Percentiles rank a stretch among this genome's conserved stretches.
Conservation (phyloP, 2,797 vertebrate species). For the Lutjanus campechanus region DNA sequence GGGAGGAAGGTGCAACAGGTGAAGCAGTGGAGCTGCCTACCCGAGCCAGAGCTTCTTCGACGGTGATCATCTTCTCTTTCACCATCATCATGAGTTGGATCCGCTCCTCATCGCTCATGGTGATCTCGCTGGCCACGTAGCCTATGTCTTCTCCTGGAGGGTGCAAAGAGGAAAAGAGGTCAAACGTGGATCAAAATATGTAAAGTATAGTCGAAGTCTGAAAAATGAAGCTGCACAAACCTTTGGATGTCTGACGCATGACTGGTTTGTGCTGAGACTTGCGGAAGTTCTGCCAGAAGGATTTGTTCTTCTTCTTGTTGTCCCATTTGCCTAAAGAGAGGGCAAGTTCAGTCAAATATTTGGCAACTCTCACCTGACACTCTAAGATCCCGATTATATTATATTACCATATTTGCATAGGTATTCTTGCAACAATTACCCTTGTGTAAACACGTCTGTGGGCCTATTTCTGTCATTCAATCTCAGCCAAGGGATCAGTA, state of each 20-base stretch:
- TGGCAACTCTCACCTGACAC: background rate
- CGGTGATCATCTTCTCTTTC: constrained; percentile 99
- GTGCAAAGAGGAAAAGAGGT: constrained; percentile 1
- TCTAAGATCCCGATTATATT: background rate
- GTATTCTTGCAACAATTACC: too few species aligned
- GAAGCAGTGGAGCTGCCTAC: constrained; percentile 82
- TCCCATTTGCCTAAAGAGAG: constrained; percentile 92
- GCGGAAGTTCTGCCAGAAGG: constrained; percentile 98
- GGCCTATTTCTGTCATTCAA: too few species aligned
- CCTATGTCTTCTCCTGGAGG: constrained; percentile 94
- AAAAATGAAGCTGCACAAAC: constrained; percentile 75
- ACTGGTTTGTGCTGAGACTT: constrained; percentile 94
- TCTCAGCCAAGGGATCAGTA: too few species aligned
- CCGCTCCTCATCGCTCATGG: constrained; percentile 98
- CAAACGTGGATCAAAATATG: background rate
- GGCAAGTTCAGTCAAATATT: constrained; percentile 6
- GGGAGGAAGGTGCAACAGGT: background rate
- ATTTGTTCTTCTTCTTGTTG: constrained; percentile 98
- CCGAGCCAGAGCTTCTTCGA: constrained; percentile 97
- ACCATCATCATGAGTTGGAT: constrained; percentile 99
- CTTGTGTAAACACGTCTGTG: too few species aligned
- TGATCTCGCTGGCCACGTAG: constrained; percentile 98
- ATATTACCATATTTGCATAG: too few species aligned
- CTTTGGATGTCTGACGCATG: constrained; percentile 95
- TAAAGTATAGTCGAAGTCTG: background rate